Percentiles rank a stretch among this genome's conserved stretches.
phyloP scores from a whole-genome alignment of 2,888 invertebrate species.

The Sepiola atlantica region DNA sequence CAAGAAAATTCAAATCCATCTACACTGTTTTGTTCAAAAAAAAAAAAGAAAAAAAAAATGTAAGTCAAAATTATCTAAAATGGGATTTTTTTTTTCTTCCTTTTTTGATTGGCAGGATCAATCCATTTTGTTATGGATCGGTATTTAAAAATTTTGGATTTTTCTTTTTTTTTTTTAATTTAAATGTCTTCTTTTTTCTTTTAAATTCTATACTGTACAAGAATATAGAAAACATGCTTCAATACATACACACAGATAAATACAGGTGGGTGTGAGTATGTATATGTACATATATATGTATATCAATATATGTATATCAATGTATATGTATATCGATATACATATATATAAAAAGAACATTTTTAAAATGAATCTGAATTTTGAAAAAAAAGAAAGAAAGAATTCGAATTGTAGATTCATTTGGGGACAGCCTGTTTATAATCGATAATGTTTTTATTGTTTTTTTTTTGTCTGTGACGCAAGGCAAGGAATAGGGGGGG shows the following conservation, averaged over 20 bases:
- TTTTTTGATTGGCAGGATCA: background rate
- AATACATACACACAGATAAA: slow-evolving; percentile 19
- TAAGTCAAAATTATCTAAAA: slow-evolving; percentile 1
- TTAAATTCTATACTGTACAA: background rate
- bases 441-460: background rate
- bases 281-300: background rate
- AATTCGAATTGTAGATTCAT: background rate
- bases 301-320: background rate
- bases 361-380: background rate
- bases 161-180: background rate
- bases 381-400: no score
- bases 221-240: slow-evolving; percentile 21
- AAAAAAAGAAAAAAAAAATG: background rate
- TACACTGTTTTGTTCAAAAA: background rate
- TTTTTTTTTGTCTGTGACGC: background rate
- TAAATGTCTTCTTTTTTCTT: background rate
- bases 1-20: slow-evolving; percentile 7
- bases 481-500: background rate
- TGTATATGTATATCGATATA: background rate
- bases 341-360: background rate
- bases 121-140: background rate
- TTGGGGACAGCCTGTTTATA: background rate
- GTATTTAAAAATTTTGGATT: slow-evolving; percentile 11
- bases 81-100: background rate
- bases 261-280: background rate